phyloP scores from a whole-genome alignment of 1,140 invertebrate genomes.

The Lepidotrigona ventralis region DNA sequence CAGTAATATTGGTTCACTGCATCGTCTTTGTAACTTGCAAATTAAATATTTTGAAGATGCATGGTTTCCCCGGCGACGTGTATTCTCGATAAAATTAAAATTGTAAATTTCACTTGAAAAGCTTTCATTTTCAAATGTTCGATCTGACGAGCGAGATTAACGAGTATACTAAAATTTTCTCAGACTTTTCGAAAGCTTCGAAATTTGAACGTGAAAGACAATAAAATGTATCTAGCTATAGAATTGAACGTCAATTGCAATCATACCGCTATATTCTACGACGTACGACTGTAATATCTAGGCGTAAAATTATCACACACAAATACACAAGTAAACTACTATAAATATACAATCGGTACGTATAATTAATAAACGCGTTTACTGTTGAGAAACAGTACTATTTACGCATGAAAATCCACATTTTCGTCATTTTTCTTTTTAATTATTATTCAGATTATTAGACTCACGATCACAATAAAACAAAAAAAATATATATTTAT shows the following conservation, averaged over 20 bases:
- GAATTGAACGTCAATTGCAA: not conserved
- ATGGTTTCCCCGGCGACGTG: not conserved
- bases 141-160: not conserved
- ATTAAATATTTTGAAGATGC: not conserved
- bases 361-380: not conserved
- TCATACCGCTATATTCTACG: not conserved
- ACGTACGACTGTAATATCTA: fast-evolving
- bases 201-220: not conserved
- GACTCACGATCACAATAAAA: no score
- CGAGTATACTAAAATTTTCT: not conserved
- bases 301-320: not conserved
- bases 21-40: not conserved
- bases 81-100: no score
- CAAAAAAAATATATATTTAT: no score
- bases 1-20: not conserved
- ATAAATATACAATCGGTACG: no score
- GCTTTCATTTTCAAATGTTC: not conserved
- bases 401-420: no score
- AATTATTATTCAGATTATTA: no score
- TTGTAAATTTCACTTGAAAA: no score
- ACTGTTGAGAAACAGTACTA: no score
- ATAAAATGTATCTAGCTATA: not conserved
- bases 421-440: no score
- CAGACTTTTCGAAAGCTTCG: not conserved
- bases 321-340: no score